Conservation (phyloP, 2,888 invertebrate species). For the Lepidocyrtoides sp. region DNA sequence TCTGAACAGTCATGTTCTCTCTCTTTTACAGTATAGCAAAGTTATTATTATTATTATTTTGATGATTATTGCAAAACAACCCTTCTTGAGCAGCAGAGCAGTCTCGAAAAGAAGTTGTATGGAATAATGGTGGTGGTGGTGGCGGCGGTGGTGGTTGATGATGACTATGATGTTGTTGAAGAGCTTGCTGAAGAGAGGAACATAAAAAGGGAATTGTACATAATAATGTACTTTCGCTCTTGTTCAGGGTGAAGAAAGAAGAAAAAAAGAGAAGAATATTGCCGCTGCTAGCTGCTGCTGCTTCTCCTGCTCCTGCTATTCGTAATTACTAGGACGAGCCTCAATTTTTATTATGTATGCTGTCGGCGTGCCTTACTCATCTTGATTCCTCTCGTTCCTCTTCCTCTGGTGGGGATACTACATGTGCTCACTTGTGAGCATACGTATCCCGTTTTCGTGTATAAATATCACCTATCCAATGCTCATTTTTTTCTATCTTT, state of each 20-base stretch:
- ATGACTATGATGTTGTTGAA: slow-evolving; percentile 22
- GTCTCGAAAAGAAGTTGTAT: slow-evolving; percentile 1
- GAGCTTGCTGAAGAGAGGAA: slow-evolving; percentile 46
- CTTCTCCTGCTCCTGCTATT: too few species aligned
- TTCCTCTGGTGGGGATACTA: slow-evolving; percentile 50
- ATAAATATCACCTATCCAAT: slow-evolving; percentile 60
- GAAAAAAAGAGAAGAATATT: slow-evolving; percentile 34
- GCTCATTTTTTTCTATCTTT: slow-evolving; percentile 51
- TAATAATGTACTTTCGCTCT: slow-evolving; percentile 45
- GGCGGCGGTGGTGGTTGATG: background rate
- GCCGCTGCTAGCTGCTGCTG: background rate
- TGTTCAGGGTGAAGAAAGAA: background rate
- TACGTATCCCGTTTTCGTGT: background rate
- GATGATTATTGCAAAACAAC: slow-evolving; percentile 71
- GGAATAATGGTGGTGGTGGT: slow-evolving; percentile 7
- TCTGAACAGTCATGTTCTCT: background rate
- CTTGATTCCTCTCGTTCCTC: slow-evolving; percentile 65
- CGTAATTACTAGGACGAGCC: slow-evolving; percentile 74
- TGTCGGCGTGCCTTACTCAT: slow-evolving; percentile 72
- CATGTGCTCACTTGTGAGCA: slow-evolving; percentile 47
- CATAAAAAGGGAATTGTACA: slow-evolving; percentile 49
- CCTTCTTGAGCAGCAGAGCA: slow-evolving; percentile 35
- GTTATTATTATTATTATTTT: slow-evolving; percentile 32
- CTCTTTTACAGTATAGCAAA: background rate
- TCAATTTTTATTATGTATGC: slow-evolving; percentile 75